These are phyloP conservation scores for Sebastes aleutianus DNA, from an alignment of 2,797 vertebrate species.

Conservation along the genomic window DNA sequence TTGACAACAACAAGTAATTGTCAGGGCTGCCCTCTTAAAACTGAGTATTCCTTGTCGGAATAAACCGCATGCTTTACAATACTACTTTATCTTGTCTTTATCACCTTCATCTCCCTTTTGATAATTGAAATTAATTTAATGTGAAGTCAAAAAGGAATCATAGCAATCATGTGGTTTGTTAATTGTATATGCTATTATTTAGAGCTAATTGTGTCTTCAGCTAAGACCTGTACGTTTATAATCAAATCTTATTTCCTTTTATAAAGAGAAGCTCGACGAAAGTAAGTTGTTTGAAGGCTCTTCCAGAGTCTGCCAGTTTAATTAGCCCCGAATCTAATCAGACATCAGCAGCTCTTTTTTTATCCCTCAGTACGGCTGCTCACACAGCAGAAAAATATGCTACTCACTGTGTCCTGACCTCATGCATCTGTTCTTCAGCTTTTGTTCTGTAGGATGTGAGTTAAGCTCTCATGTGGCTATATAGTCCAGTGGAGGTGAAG, in stretches of 20 bases:
- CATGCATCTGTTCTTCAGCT: conserved; percentile 61
- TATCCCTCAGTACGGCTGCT: conserved; percentile 54
- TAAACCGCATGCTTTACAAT: background rate
- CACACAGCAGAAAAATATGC: conserved; percentile 73
- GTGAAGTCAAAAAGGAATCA: background rate
- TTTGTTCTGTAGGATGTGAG: conserved; percentile 59
- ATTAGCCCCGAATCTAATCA: conserved; percentile 70
- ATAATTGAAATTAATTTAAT: background rate
- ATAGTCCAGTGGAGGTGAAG: conserved; percentile 52
- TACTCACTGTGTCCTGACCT: conserved; percentile 63
- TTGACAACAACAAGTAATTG: conserved; percentile 3
- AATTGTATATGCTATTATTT: background rate
- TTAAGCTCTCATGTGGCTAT: conserved; percentile 50
- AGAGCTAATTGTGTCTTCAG: conserved; percentile 7
- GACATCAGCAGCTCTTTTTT: conserved; percentile 57
- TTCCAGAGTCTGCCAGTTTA: conserved; percentile 55
- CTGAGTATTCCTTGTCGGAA: background rate
- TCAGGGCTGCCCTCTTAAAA: background rate
- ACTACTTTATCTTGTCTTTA: background rate
- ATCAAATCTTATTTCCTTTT: conserved; percentile 42
- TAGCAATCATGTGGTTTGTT: background rate
- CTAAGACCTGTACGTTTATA: conserved; percentile 17
- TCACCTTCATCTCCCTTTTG: background rate
- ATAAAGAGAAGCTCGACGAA: conserved; percentile 38
- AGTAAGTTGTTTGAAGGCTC: conserved; percentile 58